Evolutionary conservation across 2,113 vertebrate species (phyloP).

Genomic region (Parus major): DNA sequence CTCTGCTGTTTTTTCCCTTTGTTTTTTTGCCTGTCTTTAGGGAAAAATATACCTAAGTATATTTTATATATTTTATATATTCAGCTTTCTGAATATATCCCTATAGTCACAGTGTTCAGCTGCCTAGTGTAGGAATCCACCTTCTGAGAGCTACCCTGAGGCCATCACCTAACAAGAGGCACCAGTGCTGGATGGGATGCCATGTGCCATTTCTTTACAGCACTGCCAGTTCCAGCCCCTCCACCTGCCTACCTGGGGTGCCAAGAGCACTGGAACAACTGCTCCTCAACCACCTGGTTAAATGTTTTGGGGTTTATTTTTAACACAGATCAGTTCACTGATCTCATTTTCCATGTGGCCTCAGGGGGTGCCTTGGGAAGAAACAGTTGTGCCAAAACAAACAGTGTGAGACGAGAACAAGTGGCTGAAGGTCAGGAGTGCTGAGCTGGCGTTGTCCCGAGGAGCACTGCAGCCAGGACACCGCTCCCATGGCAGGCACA

Average conservation of each 20-base stretch:
- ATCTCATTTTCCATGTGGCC: not conserved
- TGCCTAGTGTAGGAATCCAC: not conserved
- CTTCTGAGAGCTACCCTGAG: not conserved
- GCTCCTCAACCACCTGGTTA: not conserved
- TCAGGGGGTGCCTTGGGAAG: not conserved
- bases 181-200: not conserved
- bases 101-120: rapidly evolving
- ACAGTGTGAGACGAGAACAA: not conserved
- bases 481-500: not conserved
- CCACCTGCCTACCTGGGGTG: not conserved
- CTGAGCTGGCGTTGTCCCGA: rapidly evolving
- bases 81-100: not conserved
- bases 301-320: not conserved
- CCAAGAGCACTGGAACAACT: not conserved
- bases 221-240: not conserved
- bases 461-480: rapidly evolving
- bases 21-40: not conserved
- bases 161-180: not conserved
- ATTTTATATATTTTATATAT: too few relatives aligned
- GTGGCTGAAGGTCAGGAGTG: not conserved
- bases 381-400: not conserved
- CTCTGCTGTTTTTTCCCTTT: not conserved
- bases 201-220: not conserved
- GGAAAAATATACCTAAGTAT: not conserved
- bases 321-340: not conserved